Evolutionary conservation across 2,113 vertebrate genomes (phyloP).

Genomic region (Notothenia coriiceps): DNA sequence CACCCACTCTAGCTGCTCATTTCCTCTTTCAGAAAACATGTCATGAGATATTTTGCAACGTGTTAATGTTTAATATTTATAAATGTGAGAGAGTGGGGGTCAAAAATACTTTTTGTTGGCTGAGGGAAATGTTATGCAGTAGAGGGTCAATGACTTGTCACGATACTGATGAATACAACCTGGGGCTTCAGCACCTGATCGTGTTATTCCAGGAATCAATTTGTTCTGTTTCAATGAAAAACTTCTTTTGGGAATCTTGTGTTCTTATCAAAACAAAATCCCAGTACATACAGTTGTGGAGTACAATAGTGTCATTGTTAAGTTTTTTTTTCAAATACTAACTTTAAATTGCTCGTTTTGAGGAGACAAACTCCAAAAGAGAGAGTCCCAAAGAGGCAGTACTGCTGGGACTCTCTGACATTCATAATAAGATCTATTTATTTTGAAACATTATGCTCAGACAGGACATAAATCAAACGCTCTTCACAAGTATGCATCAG

Average conservation of each 20-base stretch:
- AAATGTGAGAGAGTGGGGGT: conserved; percentile 5
- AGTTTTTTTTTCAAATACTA: conserved; percentile 13
- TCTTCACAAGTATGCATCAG: conserved; percentile 17
- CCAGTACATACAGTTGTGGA: conserved; percentile 6
- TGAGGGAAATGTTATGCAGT: conserved; percentile 9
- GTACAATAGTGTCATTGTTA: conserved; percentile 47
- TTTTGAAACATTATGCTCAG: conserved; percentile 29
- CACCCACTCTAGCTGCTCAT: conserved; percentile 1
- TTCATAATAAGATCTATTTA: conserved; percentile 29
- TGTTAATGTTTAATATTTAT: conserved; percentile 35
- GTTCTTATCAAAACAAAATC: conserved; percentile 39
- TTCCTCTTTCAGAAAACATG: conserved; percentile 34
- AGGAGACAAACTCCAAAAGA: conserved; percentile 33
- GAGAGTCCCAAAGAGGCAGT: conserved; percentile 26
- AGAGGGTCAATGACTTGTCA: conserved; percentile 39
- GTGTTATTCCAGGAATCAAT: conserved; percentile 38
- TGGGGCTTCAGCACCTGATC: conserved; percentile 22
- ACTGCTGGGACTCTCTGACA: conserved; percentile 41
- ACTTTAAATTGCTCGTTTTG: conserved; percentile 17
- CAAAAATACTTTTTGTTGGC: conserved; percentile 7
- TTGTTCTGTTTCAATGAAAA: conserved; percentile 37
- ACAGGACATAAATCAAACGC: conserved; percentile 27
- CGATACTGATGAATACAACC: conserved; percentile 39
- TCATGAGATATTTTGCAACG: not conserved
- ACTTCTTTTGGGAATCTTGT: conserved; percentile 17